phyloP scores from a whole-genome alignment of 1,140 invertebrate genomes.

The Drosophila mayri region DNA sequence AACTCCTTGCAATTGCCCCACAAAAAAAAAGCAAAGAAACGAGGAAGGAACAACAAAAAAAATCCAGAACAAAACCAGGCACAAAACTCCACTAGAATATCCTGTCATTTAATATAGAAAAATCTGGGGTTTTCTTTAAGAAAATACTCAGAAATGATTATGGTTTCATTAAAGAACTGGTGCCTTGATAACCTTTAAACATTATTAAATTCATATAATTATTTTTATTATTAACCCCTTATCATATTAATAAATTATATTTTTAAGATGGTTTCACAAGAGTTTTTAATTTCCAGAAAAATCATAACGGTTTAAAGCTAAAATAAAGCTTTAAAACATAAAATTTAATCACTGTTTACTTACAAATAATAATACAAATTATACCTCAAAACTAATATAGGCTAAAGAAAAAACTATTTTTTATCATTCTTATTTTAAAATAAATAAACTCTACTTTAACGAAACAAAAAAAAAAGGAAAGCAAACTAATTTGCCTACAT shows the following conservation, averaged over 20 bases:
- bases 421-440: background rate
- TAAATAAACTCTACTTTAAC: background rate
- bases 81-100: background rate
- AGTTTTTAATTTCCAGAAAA: background rate
- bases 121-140: background rate
- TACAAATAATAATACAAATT: too few species aligned
- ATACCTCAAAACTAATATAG: too few species aligned
- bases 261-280: background rate
- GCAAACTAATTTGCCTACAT: background rate
- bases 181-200: background rate
- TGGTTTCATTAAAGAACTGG: background rate
- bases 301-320: accelerated
- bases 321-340: too few species aligned
- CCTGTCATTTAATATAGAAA: background rate
- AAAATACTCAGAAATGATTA: background rate
- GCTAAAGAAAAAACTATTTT: background rate
- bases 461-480: background rate
- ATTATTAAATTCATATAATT: background rate
- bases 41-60: background rate
- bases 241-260: background rate
- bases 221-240: background rate
- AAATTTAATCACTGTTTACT: background rate
- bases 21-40: too few species aligned
- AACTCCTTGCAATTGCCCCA: constrained; percentile 9
- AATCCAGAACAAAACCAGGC: background rate